A percentile compares a stretch with the other conserved stretches of the same genome.
These are phyloP conservation scores for Drosophila phalerata DNA, from an alignment of 2,888 invertebrate genomes.

Conservation along the genomic window DNA sequence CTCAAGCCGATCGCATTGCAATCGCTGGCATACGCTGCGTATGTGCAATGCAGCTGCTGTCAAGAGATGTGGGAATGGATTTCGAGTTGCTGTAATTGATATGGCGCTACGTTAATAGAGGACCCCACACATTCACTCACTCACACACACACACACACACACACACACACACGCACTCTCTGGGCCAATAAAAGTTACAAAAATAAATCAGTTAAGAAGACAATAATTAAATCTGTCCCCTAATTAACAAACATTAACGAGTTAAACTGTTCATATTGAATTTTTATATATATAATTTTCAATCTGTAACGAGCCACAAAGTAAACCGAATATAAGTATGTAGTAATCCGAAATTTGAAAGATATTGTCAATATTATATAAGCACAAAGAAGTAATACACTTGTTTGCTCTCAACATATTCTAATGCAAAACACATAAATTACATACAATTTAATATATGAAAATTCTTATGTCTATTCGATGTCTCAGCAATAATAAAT, in stretches of 20 bases:
- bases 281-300: neutral
- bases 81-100: slow-evolving; percentile 36
- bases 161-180: neutral
- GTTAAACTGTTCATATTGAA: neutral
- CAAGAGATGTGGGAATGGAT: slow-evolving; percentile 31
- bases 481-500: too few relatives aligned
- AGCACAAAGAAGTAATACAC: too few relatives aligned
- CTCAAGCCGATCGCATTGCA: slow-evolving; percentile 38
- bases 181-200: slow-evolving; percentile 1
- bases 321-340: too few relatives aligned
- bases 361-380: too few relatives aligned
- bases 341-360: too few relatives aligned
- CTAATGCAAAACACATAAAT: too few relatives aligned
- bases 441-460: too few relatives aligned
- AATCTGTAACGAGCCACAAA: neutral
- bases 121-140: slow-evolving; percentile 25
- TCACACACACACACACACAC: neutral
- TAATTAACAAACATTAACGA: neutral
- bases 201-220: slow-evolving; percentile 14
- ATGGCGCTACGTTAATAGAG: slow-evolving; percentile 39
- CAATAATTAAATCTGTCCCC: neutral
- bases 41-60: slow-evolving; percentile 49
- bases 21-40: slow-evolving; percentile 48
- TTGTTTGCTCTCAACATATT: too few relatives aligned
- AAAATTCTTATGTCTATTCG: too few relatives aligned